phyloP scores from a whole-genome alignment of 2,888 invertebrate genomes.

The Euplagia quadripunctaria region DNA sequence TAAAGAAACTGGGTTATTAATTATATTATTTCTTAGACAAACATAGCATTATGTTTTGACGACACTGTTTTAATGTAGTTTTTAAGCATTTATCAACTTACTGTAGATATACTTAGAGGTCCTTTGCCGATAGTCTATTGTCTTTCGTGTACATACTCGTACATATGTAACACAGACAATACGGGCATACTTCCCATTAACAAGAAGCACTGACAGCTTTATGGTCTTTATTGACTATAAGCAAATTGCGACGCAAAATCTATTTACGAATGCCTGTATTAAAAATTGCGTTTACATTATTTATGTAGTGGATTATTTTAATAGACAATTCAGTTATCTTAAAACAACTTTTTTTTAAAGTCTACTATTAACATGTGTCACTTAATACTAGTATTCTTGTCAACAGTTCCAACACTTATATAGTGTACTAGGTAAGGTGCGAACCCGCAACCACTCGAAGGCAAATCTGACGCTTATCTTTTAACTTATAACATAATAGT shows the following conservation, averaged over 20 bases:
- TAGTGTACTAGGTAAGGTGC: neutral
- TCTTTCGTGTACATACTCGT: constrained; percentile 14
- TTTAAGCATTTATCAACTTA: neutral
- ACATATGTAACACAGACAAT: constrained; percentile 22
- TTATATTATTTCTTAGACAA: no score
- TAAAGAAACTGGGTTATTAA: no score
- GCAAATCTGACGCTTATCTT: neutral
- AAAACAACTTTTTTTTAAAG: no score
- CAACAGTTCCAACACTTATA: no score
- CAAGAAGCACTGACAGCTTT: constrained; percentile 18
- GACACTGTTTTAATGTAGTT: no score
- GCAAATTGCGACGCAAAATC: constrained; percentile 6
- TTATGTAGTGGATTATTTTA: neutral
- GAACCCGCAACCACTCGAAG: neutral
- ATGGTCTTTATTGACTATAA: constrained; percentile 11
- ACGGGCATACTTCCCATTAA: constrained; percentile 22
- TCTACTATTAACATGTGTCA: no score
- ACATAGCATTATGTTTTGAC: no score
- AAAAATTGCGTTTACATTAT: neutral
- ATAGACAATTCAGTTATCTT: no score
- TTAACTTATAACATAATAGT: neutral
- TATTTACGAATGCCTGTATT: constrained; percentile 3
- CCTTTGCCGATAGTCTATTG: constrained; percentile 20
- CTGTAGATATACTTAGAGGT: neutral
- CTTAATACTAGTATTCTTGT: no score